A percentile compares a stretch with the other conserved stretches of the same genome.
These are phyloP conservation scores for Halesus radiatus DNA, from an alignment of 1,140 invertebrate species.

Conservation along the genomic window DNA sequence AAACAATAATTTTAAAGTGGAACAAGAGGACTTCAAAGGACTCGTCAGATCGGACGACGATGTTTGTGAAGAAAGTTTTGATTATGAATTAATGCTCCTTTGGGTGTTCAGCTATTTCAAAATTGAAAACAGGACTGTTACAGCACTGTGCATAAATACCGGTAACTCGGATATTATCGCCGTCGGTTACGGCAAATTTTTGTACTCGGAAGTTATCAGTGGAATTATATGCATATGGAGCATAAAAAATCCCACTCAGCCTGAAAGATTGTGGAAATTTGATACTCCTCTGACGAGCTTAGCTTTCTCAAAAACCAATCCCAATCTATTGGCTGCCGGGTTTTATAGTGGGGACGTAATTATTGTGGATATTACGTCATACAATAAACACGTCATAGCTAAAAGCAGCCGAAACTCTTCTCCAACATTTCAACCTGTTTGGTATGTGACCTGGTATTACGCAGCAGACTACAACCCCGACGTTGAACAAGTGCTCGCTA, in stretches of 20 bases:
- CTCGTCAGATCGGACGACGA: constrained; percentile 12
- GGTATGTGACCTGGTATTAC: constrained; percentile 73
- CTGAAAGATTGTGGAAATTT: constrained; percentile 81
- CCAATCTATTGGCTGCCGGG: constrained; percentile 83
- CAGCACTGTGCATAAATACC: constrained; percentile 75
- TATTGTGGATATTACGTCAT: constrained; percentile 78
- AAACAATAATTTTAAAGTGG: constrained; percentile 73
- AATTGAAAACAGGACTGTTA: constrained; percentile 69
- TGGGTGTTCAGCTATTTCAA: constrained; percentile 74
- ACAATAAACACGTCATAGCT: constrained; percentile 69
- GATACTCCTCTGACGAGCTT: constrained; percentile 79
- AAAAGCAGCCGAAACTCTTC: constrained; percentile 70
- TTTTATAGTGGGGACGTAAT: constrained; percentile 84
- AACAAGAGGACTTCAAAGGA: constrained; percentile 78
- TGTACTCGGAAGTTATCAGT: constrained; percentile 66
- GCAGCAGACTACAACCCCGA: constrained; percentile 64
- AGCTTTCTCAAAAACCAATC: constrained; percentile 77
- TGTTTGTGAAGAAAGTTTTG: constrained; percentile 21
- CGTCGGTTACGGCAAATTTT: constrained; percentile 78
- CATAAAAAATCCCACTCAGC: constrained; percentile 88
- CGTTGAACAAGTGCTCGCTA: constrained; percentile 69
- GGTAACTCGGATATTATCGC: constrained; percentile 77
- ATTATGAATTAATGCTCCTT: constrained; percentile 74
- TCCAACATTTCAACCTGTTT: constrained; percentile 77
- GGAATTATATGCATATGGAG: constrained; percentile 86